Base-by-base conservation (phyloP, 2,888 invertebrate genomes). In the Torymus tubicola region DNA sequence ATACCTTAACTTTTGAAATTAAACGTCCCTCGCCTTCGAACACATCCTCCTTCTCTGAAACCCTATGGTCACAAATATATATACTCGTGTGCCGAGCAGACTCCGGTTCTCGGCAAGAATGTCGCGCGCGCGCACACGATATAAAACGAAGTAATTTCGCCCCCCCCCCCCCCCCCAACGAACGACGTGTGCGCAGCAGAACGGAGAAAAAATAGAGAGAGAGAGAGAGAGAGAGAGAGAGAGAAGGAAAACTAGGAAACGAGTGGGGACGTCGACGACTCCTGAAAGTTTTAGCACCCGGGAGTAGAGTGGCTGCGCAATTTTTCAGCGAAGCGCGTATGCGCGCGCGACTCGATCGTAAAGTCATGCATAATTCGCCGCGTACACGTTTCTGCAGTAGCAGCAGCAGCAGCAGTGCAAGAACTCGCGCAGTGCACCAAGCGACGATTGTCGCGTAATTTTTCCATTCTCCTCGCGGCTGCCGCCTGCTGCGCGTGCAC, bases 1-100 rank as follows among this genome's bases (percentile, higher is more conserved):
- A 69, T 69, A 64, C 57, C 57, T 55, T 11, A 70, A 77, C 64
- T 77, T 77, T 64, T 63, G 57, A 64, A 70, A 77, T 70, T 70
- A 77, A 77, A 77, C 57, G 57, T 21, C 42, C 24, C 55, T 42
- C 11, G 24, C 24, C 24, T 24, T 24, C 24, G 24, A 24, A 24
- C 24, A 24, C 24, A 24, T 3, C 24, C 2, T 3, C 24, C 24
- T 2, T 3, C 24, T 3, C 24, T 3, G 24, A 24, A 3, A 24
- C 24, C 24, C 24, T 24, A 24, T 24, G 3, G 24, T 2, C 3
- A 63, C 14, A 63, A 14, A 53, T n/a, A 50, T 13, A 24, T 24
- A 24, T n/a, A n/a, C 24, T 24, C 24, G 24, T 24, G 24, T 3
- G 3, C 24, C 24, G 24, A 2, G 24, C 3, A 3, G 24, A 24